Conservation (phyloP, 2,888 invertebrate genomes). For the Dasysyrphus albostriatus region DNA sequence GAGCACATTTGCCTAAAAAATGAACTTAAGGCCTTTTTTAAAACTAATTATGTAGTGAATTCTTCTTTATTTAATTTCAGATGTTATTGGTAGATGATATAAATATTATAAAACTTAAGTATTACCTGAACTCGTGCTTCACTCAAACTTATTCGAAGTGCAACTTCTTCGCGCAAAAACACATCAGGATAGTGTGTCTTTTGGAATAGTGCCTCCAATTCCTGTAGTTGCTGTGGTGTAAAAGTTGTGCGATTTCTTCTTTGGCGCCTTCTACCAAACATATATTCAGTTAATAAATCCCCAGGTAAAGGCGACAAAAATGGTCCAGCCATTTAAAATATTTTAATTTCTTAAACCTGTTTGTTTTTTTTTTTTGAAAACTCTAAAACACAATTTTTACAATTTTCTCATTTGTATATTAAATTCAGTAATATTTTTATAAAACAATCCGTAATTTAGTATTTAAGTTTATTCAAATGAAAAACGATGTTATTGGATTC, state of each 20-base stretch:
- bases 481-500: slow-evolving; percentile 67
- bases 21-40: too few species aligned
- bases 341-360: background rate
- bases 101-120: too few species aligned
- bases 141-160: slow-evolving; percentile 94
- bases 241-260: slow-evolving; percentile 96
- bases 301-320: slow-evolving; percentile 93
- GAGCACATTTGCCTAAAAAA: too few species aligned
- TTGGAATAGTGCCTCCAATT: slow-evolving; percentile 95
- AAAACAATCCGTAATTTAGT: slow-evolving; percentile 1
- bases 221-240: slow-evolving; percentile 96
- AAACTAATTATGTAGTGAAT: too few species aligned
- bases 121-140: slow-evolving; percentile 94
- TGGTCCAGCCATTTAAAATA: slow-evolving; percentile 90
- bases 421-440: slow-evolving; percentile 1
- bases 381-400: slow-evolving; percentile 2
- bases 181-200: slow-evolving; percentile 98
- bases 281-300: slow-evolving; percentile 95
- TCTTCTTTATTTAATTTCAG: too few species aligned
- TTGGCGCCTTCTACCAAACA: slow-evolving; percentile 95
- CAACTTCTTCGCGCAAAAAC: slow-evolving; percentile 92
- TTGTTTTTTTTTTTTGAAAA: slow-evolving; percentile 16
- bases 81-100: too few species aligned
- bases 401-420: background rate
- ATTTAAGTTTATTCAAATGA: slow-evolving; percentile 12